These are phyloP conservation scores for Drosophila pandora DNA, from an alignment of 1,140 invertebrate species.

Conservation along the genomic window DNA sequence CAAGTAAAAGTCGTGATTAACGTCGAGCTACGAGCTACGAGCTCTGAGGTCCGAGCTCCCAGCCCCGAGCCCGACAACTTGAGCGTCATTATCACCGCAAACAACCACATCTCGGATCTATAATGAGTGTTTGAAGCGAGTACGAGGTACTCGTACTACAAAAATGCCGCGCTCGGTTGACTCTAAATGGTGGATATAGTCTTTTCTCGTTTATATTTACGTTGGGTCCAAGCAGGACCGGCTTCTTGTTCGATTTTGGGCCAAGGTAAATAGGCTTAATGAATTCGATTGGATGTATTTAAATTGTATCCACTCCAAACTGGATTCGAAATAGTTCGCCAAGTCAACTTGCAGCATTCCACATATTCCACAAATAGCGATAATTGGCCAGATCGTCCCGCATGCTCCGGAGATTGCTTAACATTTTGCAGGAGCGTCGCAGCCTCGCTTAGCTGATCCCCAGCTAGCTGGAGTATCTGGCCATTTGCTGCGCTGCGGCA, in stretches of 20 bases:
- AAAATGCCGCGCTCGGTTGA: slow-evolving; percentile 81
- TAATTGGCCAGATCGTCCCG: slow-evolving; percentile 45
- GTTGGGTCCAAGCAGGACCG: slow-evolving; percentile 10
- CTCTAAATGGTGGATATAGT: slow-evolving; percentile 77
- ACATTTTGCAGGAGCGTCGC: slow-evolving; percentile 63
- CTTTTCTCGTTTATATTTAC: slow-evolving; percentile 23
- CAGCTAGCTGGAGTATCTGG: slow-evolving; percentile 24
- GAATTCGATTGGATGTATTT: not conserved
- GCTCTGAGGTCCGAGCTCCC: slow-evolving; percentile 5
- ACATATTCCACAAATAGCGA: slow-evolving; percentile 27
- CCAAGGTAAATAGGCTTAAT: slow-evolving; percentile 42
- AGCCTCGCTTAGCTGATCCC: slow-evolving; percentile 17
- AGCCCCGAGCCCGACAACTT: slow-evolving; percentile 14
- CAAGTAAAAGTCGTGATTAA: slow-evolving; percentile 83
- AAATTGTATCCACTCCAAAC: slow-evolving; percentile 18
- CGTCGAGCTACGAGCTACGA: slow-evolving; percentile 36
- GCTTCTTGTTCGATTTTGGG: slow-evolving; percentile 22
- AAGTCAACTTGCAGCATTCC: slow-evolving; percentile 33
- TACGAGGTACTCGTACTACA: slow-evolving; percentile 64
- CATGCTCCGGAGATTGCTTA: slow-evolving; percentile 57
- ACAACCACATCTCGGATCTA: slow-evolving; percentile 52
- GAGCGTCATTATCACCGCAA: slow-evolving; percentile 75
- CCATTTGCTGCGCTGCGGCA: slow-evolving; percentile 54
- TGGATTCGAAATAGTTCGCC: slow-evolving; percentile 15
- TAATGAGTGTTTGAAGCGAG: slow-evolving; percentile 53